A percentile compares a stretch with the other conserved stretches of the same genome.
These are phyloP conservation scores for Pteropus alecto DNA, from an alignment of 2,113 vertebrate genomes.

Conservation along the genomic window DNA sequence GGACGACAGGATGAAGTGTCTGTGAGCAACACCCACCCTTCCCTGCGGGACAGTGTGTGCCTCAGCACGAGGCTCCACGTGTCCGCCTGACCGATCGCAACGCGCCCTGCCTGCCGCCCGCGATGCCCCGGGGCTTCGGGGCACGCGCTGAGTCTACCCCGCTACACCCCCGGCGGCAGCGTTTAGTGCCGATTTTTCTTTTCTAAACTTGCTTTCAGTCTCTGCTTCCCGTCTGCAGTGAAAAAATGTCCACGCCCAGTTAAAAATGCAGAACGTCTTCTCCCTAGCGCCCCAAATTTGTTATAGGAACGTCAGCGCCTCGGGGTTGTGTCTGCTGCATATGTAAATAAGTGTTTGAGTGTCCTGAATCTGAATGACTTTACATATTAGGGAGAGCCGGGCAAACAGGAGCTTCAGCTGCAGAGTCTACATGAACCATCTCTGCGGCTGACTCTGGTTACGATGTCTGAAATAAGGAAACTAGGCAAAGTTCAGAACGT, in stretches of 20 bases:
- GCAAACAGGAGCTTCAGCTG: not conserved
- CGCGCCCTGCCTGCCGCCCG: too few relatives aligned
- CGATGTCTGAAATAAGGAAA: not conserved
- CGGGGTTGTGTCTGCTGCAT: not conserved
- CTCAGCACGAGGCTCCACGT: too few relatives aligned
- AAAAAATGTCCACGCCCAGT: not conserved
- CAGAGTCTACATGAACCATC: rapidly evolving
- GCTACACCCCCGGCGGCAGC: rapidly evolving
- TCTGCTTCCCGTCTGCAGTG: not conserved
- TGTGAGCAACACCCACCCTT: not conserved
- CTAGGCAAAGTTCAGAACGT: rapidly evolving
- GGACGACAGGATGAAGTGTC: rapidly evolving
- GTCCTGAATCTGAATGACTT: not conserved
- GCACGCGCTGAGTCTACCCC: too few relatives aligned
- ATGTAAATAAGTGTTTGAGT: not conserved
- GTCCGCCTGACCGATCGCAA: too few relatives aligned
- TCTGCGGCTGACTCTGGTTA: not conserved
- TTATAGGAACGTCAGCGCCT: not conserved
- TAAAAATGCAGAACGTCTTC: not conserved
- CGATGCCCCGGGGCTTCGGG: too few relatives aligned
- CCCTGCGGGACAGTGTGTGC: rapidly evolving
- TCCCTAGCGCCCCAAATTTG: not conserved
- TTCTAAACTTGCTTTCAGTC: not conserved
- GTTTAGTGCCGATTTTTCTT: rapidly evolving
- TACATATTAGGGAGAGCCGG: rapidly evolving